phyloP scores from a whole-genome alignment of 2,113 vertebrate genomes.

The Zosterops pallidus region DNA sequence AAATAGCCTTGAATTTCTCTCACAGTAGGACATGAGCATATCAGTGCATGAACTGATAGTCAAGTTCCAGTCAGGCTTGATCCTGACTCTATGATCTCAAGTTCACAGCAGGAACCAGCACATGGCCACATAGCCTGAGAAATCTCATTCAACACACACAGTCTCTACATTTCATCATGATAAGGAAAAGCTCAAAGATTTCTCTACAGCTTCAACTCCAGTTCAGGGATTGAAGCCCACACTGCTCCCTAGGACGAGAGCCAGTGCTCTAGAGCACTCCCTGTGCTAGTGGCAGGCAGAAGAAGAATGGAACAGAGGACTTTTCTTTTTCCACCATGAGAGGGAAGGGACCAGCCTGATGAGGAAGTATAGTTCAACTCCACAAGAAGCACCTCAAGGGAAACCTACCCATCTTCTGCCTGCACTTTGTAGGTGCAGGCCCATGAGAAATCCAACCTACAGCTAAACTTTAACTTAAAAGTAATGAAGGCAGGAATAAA shows the following conservation, averaged over 20 bases:
- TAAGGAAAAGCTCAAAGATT: background rate
- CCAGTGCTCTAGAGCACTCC: background rate
- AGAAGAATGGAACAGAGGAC: background rate
- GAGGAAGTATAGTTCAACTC: background rate
- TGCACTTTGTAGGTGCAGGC: background rate
- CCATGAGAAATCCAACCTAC: background rate
- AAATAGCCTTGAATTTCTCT: background rate
- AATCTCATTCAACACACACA: background rate
- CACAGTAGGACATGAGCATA: accelerated
- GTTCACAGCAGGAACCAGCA: background rate
- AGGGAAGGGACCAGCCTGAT: background rate
- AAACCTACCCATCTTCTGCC: accelerated
- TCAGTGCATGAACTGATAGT: background rate
- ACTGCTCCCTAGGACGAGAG: background rate
- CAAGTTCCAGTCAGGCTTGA: background rate
- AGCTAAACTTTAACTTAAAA: background rate
- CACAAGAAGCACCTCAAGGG: background rate
- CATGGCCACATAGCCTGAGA: background rate
- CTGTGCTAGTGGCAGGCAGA: background rate
- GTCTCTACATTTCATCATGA: background rate
- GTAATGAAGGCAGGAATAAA: background rate
- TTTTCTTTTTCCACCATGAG: background rate
- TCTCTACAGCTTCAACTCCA: background rate
- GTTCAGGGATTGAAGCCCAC: accelerated
- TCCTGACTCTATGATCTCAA: background rate